phyloP scores from a whole-genome alignment of 2,113 vertebrate species.

The Bucco capensis region DNA sequence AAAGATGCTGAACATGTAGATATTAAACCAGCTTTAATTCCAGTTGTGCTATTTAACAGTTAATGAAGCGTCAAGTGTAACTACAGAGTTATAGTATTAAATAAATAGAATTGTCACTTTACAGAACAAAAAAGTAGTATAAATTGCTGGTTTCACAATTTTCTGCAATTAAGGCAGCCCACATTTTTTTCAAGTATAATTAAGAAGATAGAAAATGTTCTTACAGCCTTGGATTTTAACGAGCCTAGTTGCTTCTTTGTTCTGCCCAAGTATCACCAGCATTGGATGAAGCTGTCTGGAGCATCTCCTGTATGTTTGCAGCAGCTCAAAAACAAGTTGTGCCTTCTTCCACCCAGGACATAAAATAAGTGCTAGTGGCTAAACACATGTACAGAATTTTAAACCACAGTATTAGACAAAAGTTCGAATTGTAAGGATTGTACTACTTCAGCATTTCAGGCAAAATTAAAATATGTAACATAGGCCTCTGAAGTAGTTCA shows the following conservation, averaged over 20 bases:
- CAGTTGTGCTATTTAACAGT: neutral
- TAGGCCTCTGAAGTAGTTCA: neutral
- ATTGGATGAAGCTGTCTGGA: slow-evolving; percentile 68
- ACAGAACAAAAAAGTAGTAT: neutral
- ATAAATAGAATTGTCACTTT: neutral
- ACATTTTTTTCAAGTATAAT: neutral
- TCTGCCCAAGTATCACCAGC: slow-evolving; percentile 75
- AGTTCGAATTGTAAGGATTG: neutral
- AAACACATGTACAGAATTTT: neutral
- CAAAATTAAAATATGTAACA: neutral
- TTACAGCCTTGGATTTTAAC: slow-evolving; percentile 85
- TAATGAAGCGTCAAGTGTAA: neutral
- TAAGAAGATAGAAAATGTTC: slow-evolving; percentile 2
- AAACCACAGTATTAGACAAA: neutral
- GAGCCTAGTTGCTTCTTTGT: slow-evolving; percentile 79
- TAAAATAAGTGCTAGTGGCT: slow-evolving; percentile 87
- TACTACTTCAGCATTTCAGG: neutral
- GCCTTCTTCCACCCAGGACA: slow-evolving; percentile 89
- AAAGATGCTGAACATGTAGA: neutral
- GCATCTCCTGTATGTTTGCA: slow-evolving; percentile 62
- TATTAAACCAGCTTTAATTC: neutral
- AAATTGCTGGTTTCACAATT: neutral
- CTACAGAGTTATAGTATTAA: neutral
- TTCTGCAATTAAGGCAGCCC: neutral
- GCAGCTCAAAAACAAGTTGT: slow-evolving; percentile 76